Base-by-base conservation (phyloP, 2,113 vertebrate species). In the Neopipo cinnamomea region DNA sequence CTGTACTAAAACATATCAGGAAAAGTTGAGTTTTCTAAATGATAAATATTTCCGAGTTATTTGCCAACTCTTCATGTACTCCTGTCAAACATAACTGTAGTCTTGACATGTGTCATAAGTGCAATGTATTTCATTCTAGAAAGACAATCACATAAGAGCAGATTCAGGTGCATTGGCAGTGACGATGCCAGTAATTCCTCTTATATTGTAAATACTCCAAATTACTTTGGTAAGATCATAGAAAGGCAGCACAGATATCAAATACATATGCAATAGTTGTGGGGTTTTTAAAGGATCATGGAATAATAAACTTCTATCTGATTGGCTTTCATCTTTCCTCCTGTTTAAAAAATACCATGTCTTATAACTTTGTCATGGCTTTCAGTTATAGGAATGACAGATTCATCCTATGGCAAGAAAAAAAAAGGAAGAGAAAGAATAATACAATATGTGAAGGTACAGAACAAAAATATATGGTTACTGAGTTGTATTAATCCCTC, bases 51-150 rank as follows among this genome's bases (percentile, higher is more conserved):
- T 84, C 19, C 15, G 61, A 58, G 41, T 49, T 3, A 62, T 72
- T 67, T 86, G 6, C 80, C 27, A 73, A n/a, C 6, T 73, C 5
- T 73, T 79, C 12, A 37, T 4, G 25, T 84, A 49, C 24, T 80
- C 19, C 13, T 81, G 31, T 58, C 7, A 11, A 41, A 80, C 35
- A 44, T 50, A 66, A 58, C 16, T 1, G 1, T 31, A 67, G 4
- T 10, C 28, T 72, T 82, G 42, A 62, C 8, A 56, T 0, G 0
- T 33, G 13, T n/a, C 31, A 7, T 35, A 65, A 67, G 2, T 23
- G 9, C 39, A 68, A 72, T 2, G 1, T n/a, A 68, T 52, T 93
- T 93, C 35, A 65, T 18, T 47, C 8, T 33, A 59, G 53, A 86
- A 67, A 52, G 25, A 55, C 15, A 44, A 74, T 42, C 13, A 27